Percentiles rank a stretch among this genome's conserved stretches.
These are phyloP conservation scores for Scalopus aquaticus DNA, from an alignment of 2,113 vertebrate species.

Conservation along the genomic window DNA sequence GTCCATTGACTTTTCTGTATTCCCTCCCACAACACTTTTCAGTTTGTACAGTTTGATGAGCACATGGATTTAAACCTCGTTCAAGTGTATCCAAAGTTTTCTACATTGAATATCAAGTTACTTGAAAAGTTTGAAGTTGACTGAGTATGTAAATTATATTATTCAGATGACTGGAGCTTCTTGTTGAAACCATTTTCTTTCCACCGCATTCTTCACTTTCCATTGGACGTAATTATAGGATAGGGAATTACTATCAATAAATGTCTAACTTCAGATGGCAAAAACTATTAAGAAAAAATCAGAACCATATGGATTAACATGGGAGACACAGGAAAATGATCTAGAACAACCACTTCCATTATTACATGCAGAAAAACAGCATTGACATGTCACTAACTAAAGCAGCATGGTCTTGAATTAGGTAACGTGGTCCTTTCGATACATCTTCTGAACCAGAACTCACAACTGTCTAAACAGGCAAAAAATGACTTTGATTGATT, in stretches of 20 bases:
- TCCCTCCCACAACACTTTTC: neutral
- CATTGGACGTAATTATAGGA: neutral
- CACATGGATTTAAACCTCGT: neutral
- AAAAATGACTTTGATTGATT: neutral
- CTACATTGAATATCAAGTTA: neutral
- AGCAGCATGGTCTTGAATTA: neutral
- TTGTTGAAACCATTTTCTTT: neutral
- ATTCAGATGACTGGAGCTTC: neutral
- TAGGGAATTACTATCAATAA: neutral
- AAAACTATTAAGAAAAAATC: conserved; percentile 8
- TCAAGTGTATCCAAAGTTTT: neutral
- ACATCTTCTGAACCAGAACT: neutral
- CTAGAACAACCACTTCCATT: neutral
- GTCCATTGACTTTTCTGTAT: neutral
- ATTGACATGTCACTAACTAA: neutral
- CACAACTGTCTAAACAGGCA: neutral
- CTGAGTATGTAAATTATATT: neutral
- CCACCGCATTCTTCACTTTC: neutral
- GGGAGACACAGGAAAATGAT: neutral
- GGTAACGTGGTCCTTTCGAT: neutral
- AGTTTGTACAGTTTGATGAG: neutral
- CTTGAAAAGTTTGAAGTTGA: neutral
- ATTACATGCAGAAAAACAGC: neutral
- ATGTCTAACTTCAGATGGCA: neutral
- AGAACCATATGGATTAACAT: neutral